Percentiles rank a stretch among this genome's conserved stretches.
phyloP scores from a whole-genome alignment of 2,888 invertebrate species.

The Eupeodes latifasciatus region DNA sequence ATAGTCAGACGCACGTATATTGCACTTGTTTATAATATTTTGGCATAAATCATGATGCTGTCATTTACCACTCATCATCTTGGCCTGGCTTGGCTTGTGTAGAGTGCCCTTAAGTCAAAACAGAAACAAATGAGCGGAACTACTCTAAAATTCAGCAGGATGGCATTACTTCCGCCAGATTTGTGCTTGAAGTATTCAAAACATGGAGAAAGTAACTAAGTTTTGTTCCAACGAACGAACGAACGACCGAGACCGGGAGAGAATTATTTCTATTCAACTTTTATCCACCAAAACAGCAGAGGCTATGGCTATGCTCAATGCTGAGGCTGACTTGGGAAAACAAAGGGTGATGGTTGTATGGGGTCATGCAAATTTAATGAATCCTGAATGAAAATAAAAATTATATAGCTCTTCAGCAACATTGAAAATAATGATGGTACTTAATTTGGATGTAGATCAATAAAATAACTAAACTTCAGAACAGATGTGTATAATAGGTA shows the following conservation, averaged over 20 bases:
- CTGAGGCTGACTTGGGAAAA: not conserved
- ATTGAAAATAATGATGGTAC: slow-evolving; percentile 11
- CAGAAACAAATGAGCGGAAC: slow-evolving; percentile 33
- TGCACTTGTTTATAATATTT: slow-evolving; percentile 10
- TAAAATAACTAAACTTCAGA: not conserved
- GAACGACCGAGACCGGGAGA: no score
- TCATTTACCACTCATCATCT: slow-evolving; percentile 29
- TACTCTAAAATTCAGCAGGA: slow-evolving; percentile 36
- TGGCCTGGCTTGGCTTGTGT: not conserved
- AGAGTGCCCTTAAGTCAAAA: slow-evolving; percentile 17
- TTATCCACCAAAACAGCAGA: not conserved
- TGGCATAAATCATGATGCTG: slow-evolving; percentile 36
- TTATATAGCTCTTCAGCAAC: not conserved
- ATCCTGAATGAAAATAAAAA: slow-evolving; percentile 17
- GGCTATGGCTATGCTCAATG: not conserved
- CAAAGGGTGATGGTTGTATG: slow-evolving; percentile 4
- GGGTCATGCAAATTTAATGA: slow-evolving; percentile 32
- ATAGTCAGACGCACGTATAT: not conserved
- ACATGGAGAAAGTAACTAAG: slow-evolving; percentile 28
- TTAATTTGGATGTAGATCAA: not conserved
- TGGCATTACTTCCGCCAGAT: slow-evolving; percentile 21
- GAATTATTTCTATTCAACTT: slow-evolving; percentile 5
- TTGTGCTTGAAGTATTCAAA: slow-evolving; percentile 26
- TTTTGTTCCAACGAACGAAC: not conserved
- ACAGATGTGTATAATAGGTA: not conserved